Evolutionary conservation across 2,797 vertebrate genomes (phyloP).

Genomic region (Sebastes umbrosus): DNA sequence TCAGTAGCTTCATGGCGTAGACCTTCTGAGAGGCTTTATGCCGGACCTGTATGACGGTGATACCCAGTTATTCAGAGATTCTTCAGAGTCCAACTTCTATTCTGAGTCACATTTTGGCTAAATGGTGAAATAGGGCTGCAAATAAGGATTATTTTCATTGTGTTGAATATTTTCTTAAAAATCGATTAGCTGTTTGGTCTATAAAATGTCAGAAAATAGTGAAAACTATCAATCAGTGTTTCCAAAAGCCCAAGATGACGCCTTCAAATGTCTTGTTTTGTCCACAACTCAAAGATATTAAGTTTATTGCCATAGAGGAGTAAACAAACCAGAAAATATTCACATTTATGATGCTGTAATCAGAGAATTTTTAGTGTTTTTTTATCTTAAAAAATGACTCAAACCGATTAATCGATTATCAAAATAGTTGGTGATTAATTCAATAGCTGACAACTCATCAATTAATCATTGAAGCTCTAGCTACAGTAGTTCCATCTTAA

Average conservation of each 20-base stretch:
- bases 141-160: too few relatives aligned
- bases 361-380: too few relatives aligned
- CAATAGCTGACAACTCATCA: rapidly evolving
- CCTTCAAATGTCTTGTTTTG: rapidly evolving
- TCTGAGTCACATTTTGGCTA: background rate
- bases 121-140: background rate
- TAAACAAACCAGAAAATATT: too few relatives aligned
- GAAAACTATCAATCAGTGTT: too few relatives aligned
- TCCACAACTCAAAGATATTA: too few relatives aligned
- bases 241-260: rapidly evolving
- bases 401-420: too few relatives aligned
- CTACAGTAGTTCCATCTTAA: background rate
- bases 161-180: too few relatives aligned
- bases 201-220: background rate
- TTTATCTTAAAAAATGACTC: too few relatives aligned
- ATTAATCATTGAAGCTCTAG: too few relatives aligned
- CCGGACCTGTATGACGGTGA: constrained; percentile 84
- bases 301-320: rapidly evolving
- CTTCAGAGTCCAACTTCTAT: background rate
- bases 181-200: rapidly evolving
- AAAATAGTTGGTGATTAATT: too few relatives aligned
- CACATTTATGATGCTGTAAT: too few relatives aligned
- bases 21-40: constrained; percentile 97
- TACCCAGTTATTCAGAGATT: background rate
- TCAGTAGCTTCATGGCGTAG: constrained; percentile 98